A percentile compares a stretch with the other conserved stretches of the same genome.
These are phyloP conservation scores for Amazona finschi DNA, from an alignment of 2,797 vertebrate genomes.

Conservation along the genomic window DNA sequence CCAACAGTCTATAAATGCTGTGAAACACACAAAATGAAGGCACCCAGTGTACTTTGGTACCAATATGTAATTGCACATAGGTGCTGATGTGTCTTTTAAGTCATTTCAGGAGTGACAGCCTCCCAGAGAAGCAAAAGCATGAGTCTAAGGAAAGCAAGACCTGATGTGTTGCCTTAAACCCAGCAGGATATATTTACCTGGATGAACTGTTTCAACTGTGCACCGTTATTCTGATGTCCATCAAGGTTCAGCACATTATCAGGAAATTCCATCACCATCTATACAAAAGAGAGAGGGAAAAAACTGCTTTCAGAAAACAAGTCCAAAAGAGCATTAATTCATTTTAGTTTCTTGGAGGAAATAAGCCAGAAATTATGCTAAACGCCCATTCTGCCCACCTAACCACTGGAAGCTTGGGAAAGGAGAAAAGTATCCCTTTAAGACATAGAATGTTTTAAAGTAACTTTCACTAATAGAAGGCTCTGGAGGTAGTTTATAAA, in stretches of 20 bases:
- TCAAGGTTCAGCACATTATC: slow-evolving; percentile 88
- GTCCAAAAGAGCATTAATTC: background rate
- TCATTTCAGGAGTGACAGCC: background rate
- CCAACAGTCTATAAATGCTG: background rate
- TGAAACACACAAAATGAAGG: background rate
- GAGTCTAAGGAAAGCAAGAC: background rate
- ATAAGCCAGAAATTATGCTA: background rate
- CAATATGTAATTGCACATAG: background rate
- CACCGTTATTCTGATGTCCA: slow-evolving; percentile 82
- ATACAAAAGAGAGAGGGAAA: background rate
- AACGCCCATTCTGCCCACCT: background rate
- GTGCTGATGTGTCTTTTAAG: background rate
- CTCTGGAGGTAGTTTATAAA: background rate
- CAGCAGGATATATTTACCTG: slow-evolving; percentile 79
- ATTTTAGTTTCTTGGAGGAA: background rate
- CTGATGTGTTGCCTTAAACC: accelerated
- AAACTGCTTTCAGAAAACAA: background rate
- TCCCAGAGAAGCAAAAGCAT: background rate
- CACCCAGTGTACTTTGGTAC: background rate
- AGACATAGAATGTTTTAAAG: background rate
- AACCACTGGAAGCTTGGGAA: background rate
- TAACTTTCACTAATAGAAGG: background rate
- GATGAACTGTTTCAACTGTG: slow-evolving; percentile 90
- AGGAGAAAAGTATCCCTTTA: background rate
- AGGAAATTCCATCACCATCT: slow-evolving; percentile 99